Evolutionary conservation across 2,113 vertebrate genomes (phyloP), one percentile per base, ranked within the genome.

Genomic region (Chrysemys picta): DNA sequence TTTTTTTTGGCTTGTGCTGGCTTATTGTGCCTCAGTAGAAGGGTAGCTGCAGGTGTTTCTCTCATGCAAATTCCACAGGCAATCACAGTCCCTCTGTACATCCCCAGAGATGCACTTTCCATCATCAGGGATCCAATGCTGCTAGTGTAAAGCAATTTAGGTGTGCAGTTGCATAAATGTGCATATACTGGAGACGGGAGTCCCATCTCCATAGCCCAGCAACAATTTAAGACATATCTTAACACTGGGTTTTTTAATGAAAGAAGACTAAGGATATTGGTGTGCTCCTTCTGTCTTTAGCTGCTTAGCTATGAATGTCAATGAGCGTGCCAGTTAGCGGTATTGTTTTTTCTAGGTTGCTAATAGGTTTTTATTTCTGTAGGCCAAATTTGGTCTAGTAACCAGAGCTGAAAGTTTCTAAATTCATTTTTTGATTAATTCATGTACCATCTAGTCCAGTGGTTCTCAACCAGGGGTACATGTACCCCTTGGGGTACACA

Each of bases 241-340:
- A 1, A 19, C 92, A 31, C 47, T 95, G 24, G 7, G 25, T 42
- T 86, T 88, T 96, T 94, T 89, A 27, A 47, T 95, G 57, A 93
- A 38, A 87, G 35, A 89, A 93, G 90, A 76, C 8, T 85, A 87
- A 54, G 42, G 85, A 93, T 93, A 91, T 14, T 35, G 93, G 90
- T 86, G 12, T 91, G 35, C 80, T 89, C 90, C 87, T 83, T 94
- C n/a, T 56, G 14, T 76, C 93, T 59, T 88, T 95, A 31, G 29
- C 42, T 38, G 65, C 87, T 94, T 56, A 84, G 29, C 42, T 84
- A 45, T 82, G 94, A 93, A n/a, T 27, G 42, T 85, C 42, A 84
- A 84, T 94, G 75, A 59, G 17, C 13, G 38, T 80, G 21, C 8
- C 59, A 21, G 49, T 35, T 95, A 27, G 78, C 89, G 21, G 38